Evolutionary conservation across 2,888 invertebrate species (phyloP).

Genomic region (Oegoconia quadripuncta): DNA sequence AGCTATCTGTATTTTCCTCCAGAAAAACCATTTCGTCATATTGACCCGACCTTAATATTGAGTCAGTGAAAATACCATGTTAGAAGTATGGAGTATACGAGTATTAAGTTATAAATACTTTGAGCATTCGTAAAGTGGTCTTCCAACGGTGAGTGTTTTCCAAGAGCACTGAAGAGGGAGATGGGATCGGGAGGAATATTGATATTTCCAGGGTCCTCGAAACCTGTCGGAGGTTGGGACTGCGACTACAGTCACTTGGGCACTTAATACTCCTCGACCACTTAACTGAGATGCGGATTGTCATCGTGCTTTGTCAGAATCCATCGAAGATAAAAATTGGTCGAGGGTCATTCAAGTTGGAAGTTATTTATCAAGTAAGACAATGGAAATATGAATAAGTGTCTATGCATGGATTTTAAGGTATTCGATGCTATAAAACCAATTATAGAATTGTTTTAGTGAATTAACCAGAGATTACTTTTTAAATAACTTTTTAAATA

Average conservation of each 20-base stretch:
- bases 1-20: background rate
- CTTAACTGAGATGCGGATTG: slow-evolving; percentile 44
- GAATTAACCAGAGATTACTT: no score
- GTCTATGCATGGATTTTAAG: no score
- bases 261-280: slow-evolving; percentile 46
- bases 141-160: slow-evolving; percentile 24
- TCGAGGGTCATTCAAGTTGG: slow-evolving; percentile 20
- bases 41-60: no score
- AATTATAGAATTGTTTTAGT: no score
- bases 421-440: no score
- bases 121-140: slow-evolving; percentile 29
- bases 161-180: slow-evolving; percentile 28
- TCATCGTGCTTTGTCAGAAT: slow-evolving; percentile 59
- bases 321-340: slow-evolving; percentile 40
- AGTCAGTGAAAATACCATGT: no score
- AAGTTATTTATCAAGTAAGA: background rate
- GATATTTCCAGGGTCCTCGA: slow-evolving; percentile 50
- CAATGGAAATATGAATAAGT: background rate
- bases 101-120: slow-evolving; percentile 1
- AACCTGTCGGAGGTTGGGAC: slow-evolving; percentile 36
- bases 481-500: no score
- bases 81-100: background rate
- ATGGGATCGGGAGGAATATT: slow-evolving; percentile 42
- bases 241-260: slow-evolving; percentile 45
- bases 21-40: no score